Evolutionary conservation across 2,113 vertebrate genomes (phyloP), one percentile per base, ranked within the genome.

Genomic region (Sprattus sprattus): DNA sequence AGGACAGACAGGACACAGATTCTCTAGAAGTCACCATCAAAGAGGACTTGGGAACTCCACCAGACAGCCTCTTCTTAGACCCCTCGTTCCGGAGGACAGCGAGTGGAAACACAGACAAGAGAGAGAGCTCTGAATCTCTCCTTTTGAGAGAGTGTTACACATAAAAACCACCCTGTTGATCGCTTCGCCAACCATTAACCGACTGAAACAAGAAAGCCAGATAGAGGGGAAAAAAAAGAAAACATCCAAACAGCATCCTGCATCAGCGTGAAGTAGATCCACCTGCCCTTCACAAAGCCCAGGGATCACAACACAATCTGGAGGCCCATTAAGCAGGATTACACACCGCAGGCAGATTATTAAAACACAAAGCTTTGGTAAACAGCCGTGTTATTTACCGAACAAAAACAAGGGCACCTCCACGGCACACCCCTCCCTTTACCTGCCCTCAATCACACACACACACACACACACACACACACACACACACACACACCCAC

Each of bases 281-380:
- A 96, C 94, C 95, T 93, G 93, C 90, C 90, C 93, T 95, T 96
- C 96, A 87, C 85, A 67, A 47, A 81, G 86, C 86, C 95, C 93
- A 93, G 91, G 95, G 94, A 93, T 96, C 95, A 96, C 94, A 94
- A 96, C 95, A 95, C 95, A 95, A 95, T 95, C 91, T 91, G 92
- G 91, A 95, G 96, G 95, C 95, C 96, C 95, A 96, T 96, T 96
- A 96, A 96, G 95, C 90, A 92, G 94, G 94, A 96, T 95, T 96
- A 95, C 92, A 94, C 95, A 93, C 93, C 94, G 95, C 95, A 92
- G 92, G 93, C 95, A 96, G 95, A 95, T 94, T 93, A 96, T 95
- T 96, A 96, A 95, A 96, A 95, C 93, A 39, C 91, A 95, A 92
- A 93, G 95, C 95, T 95, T 96, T 92, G 95, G 92, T 94, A 94